Base-by-base conservation (phyloP, 35 echinoderm and acorn worm species). In the Anneissia japonica region DNA sequence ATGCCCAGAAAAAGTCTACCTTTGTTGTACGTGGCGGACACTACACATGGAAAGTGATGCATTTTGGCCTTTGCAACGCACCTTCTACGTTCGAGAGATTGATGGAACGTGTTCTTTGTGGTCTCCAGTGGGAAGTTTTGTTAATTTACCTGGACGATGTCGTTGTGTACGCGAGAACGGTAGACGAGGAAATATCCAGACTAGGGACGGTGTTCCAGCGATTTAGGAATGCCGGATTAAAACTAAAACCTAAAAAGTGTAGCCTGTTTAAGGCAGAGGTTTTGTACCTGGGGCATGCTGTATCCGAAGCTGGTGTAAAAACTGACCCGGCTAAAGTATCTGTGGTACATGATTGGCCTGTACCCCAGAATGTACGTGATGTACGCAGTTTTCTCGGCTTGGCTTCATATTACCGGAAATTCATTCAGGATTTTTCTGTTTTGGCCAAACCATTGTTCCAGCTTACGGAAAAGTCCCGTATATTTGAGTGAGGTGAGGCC, bases 1-100 rank as follows among this genome's bases (percentile, higher is more conserved):
- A 83, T 6, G 90, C 84, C 32, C 77, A 85, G 23, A 17, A 37
- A 10, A 93, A 92, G 33, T 90, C 94, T 6, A 88, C 94, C 0
- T 97, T 97, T 74, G 85, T 84, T 0, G 81, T 83, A 56, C 40
- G 85, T 19, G 81, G 87, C 0, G 51, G 94, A 45, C n/a, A n/a
- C n/a, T n/a, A 45, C 14, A 14, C 40, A 4, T 45, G 40, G 40
- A 45, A 45, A 45, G 40, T 45, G 40, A 45, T 92, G 36, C 84
- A 84, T 23, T 92, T 84, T 84, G 64, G 90, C 12, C 72, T 92
- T 0, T 92, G 84, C 40, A 45, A 45, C 40, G 40, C 40, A 7
- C 40, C 40, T 7, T 45, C 40, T 7, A 45, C 40, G 14, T 45
- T 45, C 14, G 40, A 45, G 14, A 45, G 40, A 14, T 45, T 45